These are phyloP conservation scores for Chiroxiphia lanceolata DNA, from an alignment of 2,797 vertebrate species.

Conservation along the genomic window DNA sequence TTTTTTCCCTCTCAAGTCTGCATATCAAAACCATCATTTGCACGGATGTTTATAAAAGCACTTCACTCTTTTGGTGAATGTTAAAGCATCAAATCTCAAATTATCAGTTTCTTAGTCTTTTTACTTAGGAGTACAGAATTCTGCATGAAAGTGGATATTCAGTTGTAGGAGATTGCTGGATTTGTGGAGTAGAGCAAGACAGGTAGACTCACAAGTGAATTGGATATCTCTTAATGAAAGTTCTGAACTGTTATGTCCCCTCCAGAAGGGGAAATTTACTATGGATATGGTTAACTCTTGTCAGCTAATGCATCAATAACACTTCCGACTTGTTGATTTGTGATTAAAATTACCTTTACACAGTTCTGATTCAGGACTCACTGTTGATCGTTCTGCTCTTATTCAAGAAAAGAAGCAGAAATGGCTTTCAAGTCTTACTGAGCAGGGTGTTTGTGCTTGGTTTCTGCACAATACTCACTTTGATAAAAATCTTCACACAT, in stretches of 20 bases:
- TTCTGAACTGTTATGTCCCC: not conserved
- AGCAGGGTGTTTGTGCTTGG: not conserved
- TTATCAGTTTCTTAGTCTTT: not conserved
- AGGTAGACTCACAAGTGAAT: not conserved
- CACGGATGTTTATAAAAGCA: not conserved
- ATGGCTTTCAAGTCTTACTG: not conserved
- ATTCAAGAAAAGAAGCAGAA: not conserved
- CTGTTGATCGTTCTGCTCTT: not conserved
- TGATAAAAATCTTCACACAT: not conserved
- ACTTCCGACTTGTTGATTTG: not conserved
- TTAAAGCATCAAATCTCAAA: not conserved
- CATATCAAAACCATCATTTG: not conserved
- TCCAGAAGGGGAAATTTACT: not conserved
- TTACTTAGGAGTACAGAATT: not conserved
- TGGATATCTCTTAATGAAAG: not conserved
- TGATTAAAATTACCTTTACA: not conserved
- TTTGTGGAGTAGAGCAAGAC: not conserved
- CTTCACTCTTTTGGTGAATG: not conserved
- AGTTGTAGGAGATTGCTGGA: not conserved
- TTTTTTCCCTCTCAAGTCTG: not conserved
- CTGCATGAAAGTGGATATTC: not conserved
- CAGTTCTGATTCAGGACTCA: not conserved
- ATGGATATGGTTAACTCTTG: not conserved
- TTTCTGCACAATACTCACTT: not conserved
- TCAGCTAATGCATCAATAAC: not conserved